Base-by-base conservation (phyloP, 2,888 invertebrate species). In the Unio pictorum region DNA sequence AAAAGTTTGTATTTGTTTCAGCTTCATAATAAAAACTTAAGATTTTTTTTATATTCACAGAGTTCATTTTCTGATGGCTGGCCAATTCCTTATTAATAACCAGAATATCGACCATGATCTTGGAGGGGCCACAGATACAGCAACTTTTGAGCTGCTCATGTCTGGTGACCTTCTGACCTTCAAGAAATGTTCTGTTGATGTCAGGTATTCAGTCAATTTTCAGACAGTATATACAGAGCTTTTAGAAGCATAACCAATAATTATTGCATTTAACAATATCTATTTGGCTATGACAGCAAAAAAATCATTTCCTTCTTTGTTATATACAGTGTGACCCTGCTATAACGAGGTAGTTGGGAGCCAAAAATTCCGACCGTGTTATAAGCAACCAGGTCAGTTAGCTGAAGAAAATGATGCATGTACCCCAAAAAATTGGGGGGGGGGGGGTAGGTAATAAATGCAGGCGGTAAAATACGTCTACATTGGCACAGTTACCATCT, bases 21-120 rank as follows among this genome's bases (percentile, higher is more conserved):
- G n/a, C 23, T 45, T 64, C 55, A n/a, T 66, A 61, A 26, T 61
- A 8, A 15, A 61, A n/a, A 61, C 26, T 61, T n/a, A 28, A 8
- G 23, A 11, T 26, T 63, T 23, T 59, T 59, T 54, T 61, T 30
- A 0, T 30, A 45, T 45, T 45, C 69, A 20, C 77, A 85, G 85
- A 71, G 71, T 83, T 20, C 86, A 86, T 68, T 86, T 86, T 68
- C 67, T 84, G 66, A 86, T 86, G 86, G 77, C 80, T 45, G 86
- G 86, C 6, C 81, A 81, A 61, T 80, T 79, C 57, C 76, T 80
- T 34, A 79, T 86, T n/a, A 82, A 84, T 68, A 75, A 76, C 57
- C 59, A 81, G 68, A 76, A 78, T 34, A 71, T 81, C 17, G 83
- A 84, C 67, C 73, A 74, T 63, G 84, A 84, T 23, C 55, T 66